phyloP scores from a whole-genome alignment of 2,888 invertebrate species.

The Baccha elongata region DNA sequence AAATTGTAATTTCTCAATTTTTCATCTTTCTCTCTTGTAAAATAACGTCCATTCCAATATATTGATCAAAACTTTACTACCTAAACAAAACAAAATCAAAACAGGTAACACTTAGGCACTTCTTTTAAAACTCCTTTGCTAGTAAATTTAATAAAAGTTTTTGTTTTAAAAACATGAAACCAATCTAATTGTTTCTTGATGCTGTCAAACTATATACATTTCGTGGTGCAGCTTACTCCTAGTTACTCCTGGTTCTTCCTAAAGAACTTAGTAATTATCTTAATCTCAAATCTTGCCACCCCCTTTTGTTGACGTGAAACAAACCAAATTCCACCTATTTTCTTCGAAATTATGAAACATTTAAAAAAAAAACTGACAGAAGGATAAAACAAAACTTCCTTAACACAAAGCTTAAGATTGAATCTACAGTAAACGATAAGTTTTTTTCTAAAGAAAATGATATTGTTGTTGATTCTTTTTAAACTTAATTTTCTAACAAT shows the following conservation, averaged over 20 bases:
- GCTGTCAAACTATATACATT: neutral
- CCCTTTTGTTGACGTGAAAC: neutral
- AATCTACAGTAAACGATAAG: no score
- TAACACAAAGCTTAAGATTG: neutral
- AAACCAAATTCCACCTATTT: constrained; percentile 1
- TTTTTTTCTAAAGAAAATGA: neutral
- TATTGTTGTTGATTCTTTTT: neutral
- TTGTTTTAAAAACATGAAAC: neutral
- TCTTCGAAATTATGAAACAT: neutral
- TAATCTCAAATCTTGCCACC: neutral
- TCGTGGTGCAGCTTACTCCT: neutral
- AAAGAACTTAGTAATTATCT: neutral
- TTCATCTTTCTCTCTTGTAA: no score
- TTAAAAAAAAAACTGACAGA: neutral
- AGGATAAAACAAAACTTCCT: neutral
- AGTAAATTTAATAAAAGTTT: constrained; percentile 8
- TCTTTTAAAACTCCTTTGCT: neutral
- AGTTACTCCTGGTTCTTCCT: neutral
- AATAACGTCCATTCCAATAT: no score
- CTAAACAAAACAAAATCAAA: no score
- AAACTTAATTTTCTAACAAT: neutral
- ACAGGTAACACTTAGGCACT: no score
- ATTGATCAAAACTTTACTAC: no score
- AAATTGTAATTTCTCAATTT: no score
- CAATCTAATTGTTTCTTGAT: neutral